Evolutionary conservation across 2,888 invertebrate genomes (phyloP), one percentile per base, ranked within the genome.

Genomic region (Caenorhabditis auriculariae): DNA sequence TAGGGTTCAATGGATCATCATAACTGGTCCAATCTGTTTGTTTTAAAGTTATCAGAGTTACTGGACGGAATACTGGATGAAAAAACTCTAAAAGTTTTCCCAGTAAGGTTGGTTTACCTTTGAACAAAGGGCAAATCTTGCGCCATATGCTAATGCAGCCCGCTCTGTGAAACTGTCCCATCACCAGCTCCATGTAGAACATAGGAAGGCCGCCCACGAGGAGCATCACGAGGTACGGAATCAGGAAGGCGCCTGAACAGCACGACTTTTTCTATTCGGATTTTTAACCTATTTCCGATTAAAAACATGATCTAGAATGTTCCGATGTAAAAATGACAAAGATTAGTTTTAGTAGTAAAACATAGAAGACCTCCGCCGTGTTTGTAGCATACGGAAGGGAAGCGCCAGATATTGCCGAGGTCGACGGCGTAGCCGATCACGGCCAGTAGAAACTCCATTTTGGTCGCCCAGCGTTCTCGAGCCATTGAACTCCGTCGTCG

Each of bases 121-220:
- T 60, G 92, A 87, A 77, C 57, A 93, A 90, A 0, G 94, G 93
- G 83, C 93, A 93, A 76, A 93, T 90, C 72, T 90, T 87, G 79
- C 89, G 90, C 93, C 93, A 93, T 61, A 93, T 89, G 44, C 91
- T 91, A 63, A 94, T 87, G 68, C 92, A 92, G 47, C 94, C 94
- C 81, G 90, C 89, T 66, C 91, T 87, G 82, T 93, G 92, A 85
- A 89, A 93, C 84, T 94, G 93, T 12, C 93, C 93, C 67, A 94
- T 84, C 0, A 92, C 93, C 80, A 94, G 84, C 84, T 94, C 93
- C 90, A 94, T 90, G 84, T 91, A 94, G 85, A 94, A 94, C 26
- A 94, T 86, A 0, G 93, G 94, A 48, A 93, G 86, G 6, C 93
- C 93, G 4, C 92, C 93, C 77, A 93, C 90, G 72, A 92, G 85